Conservation (phyloP, 2,888 invertebrate species). For the Cerastis leucographa region DNA sequence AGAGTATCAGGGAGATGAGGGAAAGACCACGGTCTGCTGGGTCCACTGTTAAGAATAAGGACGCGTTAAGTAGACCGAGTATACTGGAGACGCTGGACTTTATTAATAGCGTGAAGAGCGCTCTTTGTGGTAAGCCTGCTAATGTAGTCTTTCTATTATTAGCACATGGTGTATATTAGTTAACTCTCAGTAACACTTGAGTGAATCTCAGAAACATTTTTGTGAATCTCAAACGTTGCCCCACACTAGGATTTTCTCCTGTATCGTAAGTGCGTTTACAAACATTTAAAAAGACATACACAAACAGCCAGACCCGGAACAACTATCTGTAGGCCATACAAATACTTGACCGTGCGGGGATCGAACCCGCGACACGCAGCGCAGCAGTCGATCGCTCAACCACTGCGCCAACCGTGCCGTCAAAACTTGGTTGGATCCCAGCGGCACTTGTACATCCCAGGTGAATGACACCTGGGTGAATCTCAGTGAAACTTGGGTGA, state of each 20-base stretch:
- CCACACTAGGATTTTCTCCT: no score
- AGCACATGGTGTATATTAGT: background rate
- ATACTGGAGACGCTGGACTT: constrained; percentile 87
- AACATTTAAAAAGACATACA: no score
- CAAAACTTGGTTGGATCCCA: background rate
- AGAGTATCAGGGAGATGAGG: constrained; percentile 83
- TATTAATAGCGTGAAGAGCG: constrained; percentile 86
- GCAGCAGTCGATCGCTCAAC: no score
- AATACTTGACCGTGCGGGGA: no score
- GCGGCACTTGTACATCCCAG: background rate
- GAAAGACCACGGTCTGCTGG: constrained; percentile 86
- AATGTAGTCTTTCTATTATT: background rate
- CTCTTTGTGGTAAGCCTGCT: constrained; percentile 81
- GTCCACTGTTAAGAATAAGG: constrained; percentile 84
- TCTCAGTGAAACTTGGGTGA: background rate
- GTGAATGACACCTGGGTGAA: background rate
- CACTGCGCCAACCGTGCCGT: no score
- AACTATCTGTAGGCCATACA: no score
- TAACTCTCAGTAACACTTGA: background rate
- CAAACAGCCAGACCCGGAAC: no score
- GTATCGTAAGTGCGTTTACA: no score
- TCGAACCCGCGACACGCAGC: no score
- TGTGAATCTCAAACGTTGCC: background rate
- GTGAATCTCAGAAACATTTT: background rate
- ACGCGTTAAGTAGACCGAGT: constrained; percentile 84